A percentile compares a stretch with the other conserved stretches of the same genome.
Evolutionary conservation across 2,888 invertebrate genomes (phyloP).

Genomic region (Emmelina monodactyla): DNA sequence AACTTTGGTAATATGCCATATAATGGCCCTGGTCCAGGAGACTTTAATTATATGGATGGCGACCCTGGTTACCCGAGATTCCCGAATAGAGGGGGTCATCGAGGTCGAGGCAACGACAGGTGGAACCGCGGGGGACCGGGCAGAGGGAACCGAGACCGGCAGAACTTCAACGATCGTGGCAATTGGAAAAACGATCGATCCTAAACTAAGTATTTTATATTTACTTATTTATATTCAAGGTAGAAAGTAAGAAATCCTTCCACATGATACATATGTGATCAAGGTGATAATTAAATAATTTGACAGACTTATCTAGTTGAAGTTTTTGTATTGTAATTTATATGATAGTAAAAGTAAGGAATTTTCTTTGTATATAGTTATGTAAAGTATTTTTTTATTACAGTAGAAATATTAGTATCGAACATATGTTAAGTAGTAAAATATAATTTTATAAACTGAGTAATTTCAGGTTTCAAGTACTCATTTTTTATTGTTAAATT

Average conservation of each 20-base stretch:
- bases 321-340: constrained; percentile 30
- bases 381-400: constrained; percentile 34
- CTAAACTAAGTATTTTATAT: background rate
- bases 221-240: constrained; percentile 16
- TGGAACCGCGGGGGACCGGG: constrained; percentile 55
- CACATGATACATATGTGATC: constrained; percentile 42
- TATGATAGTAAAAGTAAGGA: constrained; percentile 28
- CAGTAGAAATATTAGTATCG: constrained; percentile 6
- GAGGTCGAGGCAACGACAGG: constrained; percentile 51
- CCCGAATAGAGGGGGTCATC: constrained; percentile 46
- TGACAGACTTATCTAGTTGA: constrained; percentile 30
- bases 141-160: constrained; percentile 53
- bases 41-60: constrained; percentile 49
- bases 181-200: constrained; percentile 59
- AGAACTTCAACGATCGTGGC: constrained; percentile 59
- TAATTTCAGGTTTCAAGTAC: constrained; percentile 37
- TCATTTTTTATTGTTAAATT: constrained; percentile 41
- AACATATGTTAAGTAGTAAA: constrained; percentile 9
- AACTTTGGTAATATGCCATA: constrained; percentile 53
- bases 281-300: constrained; percentile 39
- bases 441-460: constrained; percentile 17
- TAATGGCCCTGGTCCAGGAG: constrained; percentile 45
- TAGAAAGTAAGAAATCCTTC: constrained; percentile 31
- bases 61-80: constrained; percentile 51
- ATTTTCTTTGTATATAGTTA: constrained; percentile 26